Percentiles rank a stretch among this genome's conserved stretches.
phyloP scores from a whole-genome alignment of 2,797 vertebrate species.

The Peromyscus aztecus region DNA sequence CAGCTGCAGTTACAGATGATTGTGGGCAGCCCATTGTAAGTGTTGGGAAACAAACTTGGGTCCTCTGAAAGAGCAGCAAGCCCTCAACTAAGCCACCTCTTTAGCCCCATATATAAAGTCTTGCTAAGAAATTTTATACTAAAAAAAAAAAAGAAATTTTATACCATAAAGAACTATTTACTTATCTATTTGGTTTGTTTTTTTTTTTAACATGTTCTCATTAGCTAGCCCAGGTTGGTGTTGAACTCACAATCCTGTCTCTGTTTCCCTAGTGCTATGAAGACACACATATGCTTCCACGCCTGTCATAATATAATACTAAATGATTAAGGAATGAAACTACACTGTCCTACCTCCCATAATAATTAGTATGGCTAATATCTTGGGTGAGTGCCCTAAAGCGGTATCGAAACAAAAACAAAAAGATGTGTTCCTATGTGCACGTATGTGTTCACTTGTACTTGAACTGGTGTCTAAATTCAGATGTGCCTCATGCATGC shows the following conservation, averaged over 20 bases:
- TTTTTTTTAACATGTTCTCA: background rate
- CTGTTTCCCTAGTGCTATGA: no score
- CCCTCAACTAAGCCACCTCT: background rate
- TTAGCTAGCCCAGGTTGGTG: background rate
- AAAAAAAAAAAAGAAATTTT: no score
- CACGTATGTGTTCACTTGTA: background rate
- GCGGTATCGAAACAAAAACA: background rate
- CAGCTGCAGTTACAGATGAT: background rate
- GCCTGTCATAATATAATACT: background rate
- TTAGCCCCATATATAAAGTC: background rate
- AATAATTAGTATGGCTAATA: background rate
- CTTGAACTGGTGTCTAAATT: background rate
- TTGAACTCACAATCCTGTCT: background rate
- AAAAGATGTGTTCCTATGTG: no score
- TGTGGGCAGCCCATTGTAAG: background rate
- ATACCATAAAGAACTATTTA: background rate
- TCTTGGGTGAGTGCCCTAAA: background rate
- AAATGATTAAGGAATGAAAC: background rate
- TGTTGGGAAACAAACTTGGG: background rate
- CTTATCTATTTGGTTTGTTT: no score
- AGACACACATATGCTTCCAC: background rate
- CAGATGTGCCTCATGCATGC: background rate
- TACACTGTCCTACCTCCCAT: background rate
- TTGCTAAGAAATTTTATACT: conserved; percentile 34
- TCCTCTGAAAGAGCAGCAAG: background rate